phyloP scores from a whole-genome alignment of 1,140 invertebrate genomes.

The Meloidogyne floridensis region DNA sequence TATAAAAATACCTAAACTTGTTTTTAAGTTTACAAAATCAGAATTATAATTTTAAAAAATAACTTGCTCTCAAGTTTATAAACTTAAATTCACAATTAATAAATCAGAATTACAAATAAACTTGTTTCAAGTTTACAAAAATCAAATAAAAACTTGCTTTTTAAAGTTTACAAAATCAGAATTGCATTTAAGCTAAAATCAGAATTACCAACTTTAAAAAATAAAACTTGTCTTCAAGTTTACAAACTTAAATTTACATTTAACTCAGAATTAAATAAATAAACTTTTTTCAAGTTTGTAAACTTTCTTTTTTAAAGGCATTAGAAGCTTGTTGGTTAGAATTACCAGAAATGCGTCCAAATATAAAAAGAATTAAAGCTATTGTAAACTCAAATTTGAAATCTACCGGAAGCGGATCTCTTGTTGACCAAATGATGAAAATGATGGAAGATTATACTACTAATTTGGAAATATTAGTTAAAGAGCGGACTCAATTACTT shows the following conservation, averaged over 20 bases:
- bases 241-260: no score
- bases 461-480: constrained; percentile 56
- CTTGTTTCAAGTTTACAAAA: no score
- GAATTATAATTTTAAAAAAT: constrained; percentile 45
- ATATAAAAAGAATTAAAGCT: constrained; percentile 62
- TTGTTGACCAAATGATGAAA: constrained; percentile 66
- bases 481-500: constrained; percentile 60
- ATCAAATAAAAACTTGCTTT: no score
- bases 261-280: no score
- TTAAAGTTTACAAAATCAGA: no score
- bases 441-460: constrained; percentile 66
- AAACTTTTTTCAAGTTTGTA: not conserved
- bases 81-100: no score
- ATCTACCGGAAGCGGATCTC: constrained; percentile 58
- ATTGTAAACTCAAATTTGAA: constrained; percentile 63
- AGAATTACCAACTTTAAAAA: no score
- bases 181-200: no score
- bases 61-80: no score
- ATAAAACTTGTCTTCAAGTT: no score
- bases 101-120: no score
- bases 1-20: no score
- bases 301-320: constrained; percentile 47
- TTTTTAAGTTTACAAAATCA: not conserved
- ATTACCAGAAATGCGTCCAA: constrained; percentile 64
- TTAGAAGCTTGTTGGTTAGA: constrained; percentile 66